Conservation (phyloP, 2,797 vertebrate species). For the Staurois parvus region DNA sequence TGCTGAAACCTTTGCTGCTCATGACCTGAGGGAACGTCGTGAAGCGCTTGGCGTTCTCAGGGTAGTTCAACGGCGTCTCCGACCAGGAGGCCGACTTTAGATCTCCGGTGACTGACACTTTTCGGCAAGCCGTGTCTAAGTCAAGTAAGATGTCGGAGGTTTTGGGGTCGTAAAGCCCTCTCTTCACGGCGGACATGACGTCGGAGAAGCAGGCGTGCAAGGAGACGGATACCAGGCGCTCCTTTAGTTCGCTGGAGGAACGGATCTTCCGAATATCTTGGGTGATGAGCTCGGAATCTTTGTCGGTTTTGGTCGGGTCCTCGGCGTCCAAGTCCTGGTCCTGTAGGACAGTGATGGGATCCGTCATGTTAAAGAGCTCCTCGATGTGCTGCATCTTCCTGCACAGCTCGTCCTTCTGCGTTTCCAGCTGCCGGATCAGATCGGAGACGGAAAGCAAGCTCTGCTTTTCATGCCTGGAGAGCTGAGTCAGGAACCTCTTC, state of each 20-base stretch:
- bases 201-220: constrained; percentile 12
- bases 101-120: background rate
- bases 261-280: background rate
- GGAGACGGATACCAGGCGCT: constrained; percentile 1
- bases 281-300: background rate
- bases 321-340: background rate
- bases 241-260: background rate
- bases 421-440: constrained; percentile 18
- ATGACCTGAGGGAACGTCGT: background rate
- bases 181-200: background rate
- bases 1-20: constrained; percentile 5
- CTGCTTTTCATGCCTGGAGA: background rate
- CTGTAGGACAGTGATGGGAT: constrained; percentile 4
- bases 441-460: background rate
- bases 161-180: background rate
- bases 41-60: background rate
- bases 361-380: background rate
- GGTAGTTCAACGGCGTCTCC: background rate
- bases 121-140: constrained; percentile 3
- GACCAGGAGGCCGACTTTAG: background rate
- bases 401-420: background rate
- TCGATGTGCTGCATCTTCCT: background rate
- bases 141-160: background rate
- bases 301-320: background rate
- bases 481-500: background rate